Conservation (phyloP, 2,888 invertebrate species). For the Salticus scenicus region DNA sequence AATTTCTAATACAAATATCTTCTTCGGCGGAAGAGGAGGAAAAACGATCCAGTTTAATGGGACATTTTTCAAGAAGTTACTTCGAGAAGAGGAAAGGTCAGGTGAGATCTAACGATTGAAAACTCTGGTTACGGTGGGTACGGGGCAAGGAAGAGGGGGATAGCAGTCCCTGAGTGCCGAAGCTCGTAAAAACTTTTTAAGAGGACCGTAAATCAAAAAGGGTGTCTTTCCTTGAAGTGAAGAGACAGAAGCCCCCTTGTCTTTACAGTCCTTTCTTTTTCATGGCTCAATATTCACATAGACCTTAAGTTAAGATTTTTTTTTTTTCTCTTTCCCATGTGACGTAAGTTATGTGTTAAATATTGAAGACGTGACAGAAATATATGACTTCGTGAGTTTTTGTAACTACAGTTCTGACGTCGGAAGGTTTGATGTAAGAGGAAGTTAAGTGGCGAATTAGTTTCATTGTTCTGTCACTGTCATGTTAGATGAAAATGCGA, state of each 20-base stretch:
- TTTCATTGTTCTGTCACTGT: background rate
- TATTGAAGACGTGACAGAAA: background rate
- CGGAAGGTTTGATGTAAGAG: background rate
- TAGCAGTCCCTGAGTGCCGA: slow-evolving; percentile 38
- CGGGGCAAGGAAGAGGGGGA: slow-evolving; percentile 9
- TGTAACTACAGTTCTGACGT: background rate
- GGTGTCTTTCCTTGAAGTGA: slow-evolving; percentile 34
- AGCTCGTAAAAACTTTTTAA: slow-evolving; percentile 67
- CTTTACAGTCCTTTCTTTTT: background rate
- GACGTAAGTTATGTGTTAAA: slow-evolving; percentile 15
- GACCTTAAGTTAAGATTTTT: background rate
- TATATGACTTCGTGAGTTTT: background rate
- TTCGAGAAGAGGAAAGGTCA: slow-evolving; percentile 34
- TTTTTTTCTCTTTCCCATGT: background rate
- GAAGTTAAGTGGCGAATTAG: background rate
- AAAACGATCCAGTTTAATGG: background rate
- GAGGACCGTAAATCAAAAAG: slow-evolving; percentile 68
- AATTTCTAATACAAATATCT: background rate
- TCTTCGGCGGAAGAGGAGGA: background rate
- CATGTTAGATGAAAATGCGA: no score
- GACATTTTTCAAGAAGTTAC: background rate
- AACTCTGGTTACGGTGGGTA: background rate
- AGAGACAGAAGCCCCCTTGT: background rate
- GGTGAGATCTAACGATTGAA: slow-evolving; percentile 58
- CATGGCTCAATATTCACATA: background rate